phyloP scores from a whole-genome alignment of 1,140 invertebrate species.

The Neodiprion fabricii region DNA sequence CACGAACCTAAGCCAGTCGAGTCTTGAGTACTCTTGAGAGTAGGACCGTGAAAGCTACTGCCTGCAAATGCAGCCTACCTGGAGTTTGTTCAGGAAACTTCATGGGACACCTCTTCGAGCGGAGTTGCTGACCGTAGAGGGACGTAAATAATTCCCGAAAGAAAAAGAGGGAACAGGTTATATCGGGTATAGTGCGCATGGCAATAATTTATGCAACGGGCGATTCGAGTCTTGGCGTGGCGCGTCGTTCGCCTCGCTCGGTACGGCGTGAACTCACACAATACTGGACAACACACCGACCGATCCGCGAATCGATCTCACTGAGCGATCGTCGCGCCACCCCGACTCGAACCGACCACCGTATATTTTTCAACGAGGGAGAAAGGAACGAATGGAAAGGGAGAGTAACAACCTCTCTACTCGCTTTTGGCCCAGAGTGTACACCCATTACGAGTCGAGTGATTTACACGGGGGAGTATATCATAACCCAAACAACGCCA shows the following conservation, averaged over 20 bases:
- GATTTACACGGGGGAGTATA: constrained; percentile 43
- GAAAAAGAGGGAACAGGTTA: constrained; percentile 12
- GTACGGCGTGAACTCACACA: constrained; percentile 11
- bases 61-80: constrained; percentile 26
- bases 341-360: too few species aligned
- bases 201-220: neutral
- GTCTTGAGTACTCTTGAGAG: too few species aligned
- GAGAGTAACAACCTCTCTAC: neutral
- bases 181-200: neutral
- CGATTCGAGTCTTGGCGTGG: too few species aligned
- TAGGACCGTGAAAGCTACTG: too few species aligned
- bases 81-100: constrained; percentile 39
- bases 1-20: too few species aligned
- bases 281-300: too few species aligned
- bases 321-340: too few species aligned
- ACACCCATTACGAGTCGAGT: constrained; percentile 10
- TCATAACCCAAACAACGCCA: constrained; percentile 47
- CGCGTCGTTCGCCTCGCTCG: neutral
- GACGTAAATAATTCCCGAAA: constrained; percentile 22
- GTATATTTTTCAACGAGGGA: neutral
- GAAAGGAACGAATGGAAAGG: neutral
- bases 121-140: neutral
- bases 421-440: constrained; percentile 5
- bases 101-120: constrained; percentile 28
- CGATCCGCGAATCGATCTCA: too few species aligned